Evolutionary conservation across 1,140 invertebrate species (phyloP).

Genomic region (Phortica variegata): DNA sequence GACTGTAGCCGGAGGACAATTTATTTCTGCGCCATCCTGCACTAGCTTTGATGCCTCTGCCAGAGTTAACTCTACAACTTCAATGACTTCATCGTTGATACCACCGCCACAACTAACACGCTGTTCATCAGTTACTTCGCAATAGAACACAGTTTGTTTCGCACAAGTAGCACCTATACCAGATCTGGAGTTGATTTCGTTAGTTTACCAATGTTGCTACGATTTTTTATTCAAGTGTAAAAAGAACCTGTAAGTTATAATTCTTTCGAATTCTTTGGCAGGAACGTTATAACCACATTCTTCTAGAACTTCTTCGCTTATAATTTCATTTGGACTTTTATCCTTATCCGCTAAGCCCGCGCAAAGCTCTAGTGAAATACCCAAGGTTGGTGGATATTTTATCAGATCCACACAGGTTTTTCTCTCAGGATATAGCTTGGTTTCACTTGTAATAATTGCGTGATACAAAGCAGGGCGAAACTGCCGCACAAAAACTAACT

Average conservation of each 20-base stretch:
- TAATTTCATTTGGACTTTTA: conserved; percentile 73
- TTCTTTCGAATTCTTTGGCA: conserved; percentile 64
- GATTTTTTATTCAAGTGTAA: not conserved
- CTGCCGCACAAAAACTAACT: conserved; percentile 85
- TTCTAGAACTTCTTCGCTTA: conserved; percentile 83
- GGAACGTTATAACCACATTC: conserved; percentile 92
- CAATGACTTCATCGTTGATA: conserved; percentile 86
- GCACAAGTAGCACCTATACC: conserved; percentile 69
- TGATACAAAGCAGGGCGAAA: conserved; percentile 85
- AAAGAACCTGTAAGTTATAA: conserved; percentile 72
- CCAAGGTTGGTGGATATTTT: conserved; percentile 73
- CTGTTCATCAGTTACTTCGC: conserved; percentile 82
- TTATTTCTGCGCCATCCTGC: conserved; percentile 62
- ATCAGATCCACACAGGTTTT: conserved; percentile 64
- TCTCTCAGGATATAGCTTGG: conserved; percentile 59
- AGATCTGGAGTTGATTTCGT: too few relatives aligned
- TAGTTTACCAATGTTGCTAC: conserved; percentile 5
- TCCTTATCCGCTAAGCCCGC: conserved; percentile 92
- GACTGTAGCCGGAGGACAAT: conserved; percentile 75
- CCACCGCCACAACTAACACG: conserved; percentile 69
- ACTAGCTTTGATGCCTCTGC: conserved; percentile 71
- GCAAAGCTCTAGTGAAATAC: conserved; percentile 87
- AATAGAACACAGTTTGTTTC: conserved; percentile 80
- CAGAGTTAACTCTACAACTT: conserved; percentile 85
- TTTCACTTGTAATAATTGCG: conserved; percentile 39